Conservation (phyloP, 1,140 invertebrate species). For the Sogatella furcifera region DNA sequence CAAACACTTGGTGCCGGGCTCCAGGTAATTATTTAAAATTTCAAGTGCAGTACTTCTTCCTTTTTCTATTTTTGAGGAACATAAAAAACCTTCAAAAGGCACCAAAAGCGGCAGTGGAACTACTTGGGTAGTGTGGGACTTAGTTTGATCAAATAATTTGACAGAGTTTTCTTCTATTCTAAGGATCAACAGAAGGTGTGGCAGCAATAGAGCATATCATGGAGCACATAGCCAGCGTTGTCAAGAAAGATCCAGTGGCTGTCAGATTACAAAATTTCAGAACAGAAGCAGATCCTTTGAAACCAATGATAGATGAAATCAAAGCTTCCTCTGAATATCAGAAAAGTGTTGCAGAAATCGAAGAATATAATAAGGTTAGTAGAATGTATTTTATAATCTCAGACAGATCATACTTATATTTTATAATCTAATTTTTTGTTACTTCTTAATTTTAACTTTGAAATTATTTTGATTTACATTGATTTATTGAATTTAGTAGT, state of each 20-base stretch:
- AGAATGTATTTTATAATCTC: background rate
- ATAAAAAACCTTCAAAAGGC: too few relatives aligned
- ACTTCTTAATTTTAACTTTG: too few relatives aligned
- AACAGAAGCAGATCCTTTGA: conserved; percentile 22
- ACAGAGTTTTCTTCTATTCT: conserved; percentile 12
- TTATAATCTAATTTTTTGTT: too few relatives aligned
- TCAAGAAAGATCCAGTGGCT: conserved; percentile 54
- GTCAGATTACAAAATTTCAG: conserved; percentile 50
- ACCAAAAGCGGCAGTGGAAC: too few relatives aligned
- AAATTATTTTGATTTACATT: too few relatives aligned
- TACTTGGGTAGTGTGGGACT: too few relatives aligned
- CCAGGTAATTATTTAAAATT: conserved; percentile 31
- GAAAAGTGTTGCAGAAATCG: conserved; percentile 39
- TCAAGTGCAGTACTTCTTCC: too few relatives aligned
- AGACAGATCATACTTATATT: too few relatives aligned
- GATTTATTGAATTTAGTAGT: too few relatives aligned
- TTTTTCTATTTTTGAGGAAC: too few relatives aligned
- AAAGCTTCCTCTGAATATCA: conserved; percentile 47
- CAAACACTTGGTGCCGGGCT: conserved; percentile 46
- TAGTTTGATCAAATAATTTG: too few relatives aligned
- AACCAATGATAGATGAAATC: conserved; percentile 45
- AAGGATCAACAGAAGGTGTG: conserved; percentile 50
- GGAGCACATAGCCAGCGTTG: conserved; percentile 59
- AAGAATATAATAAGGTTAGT: conserved; percentile 48
- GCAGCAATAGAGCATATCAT: conserved; percentile 64